Evolutionary conservation across 2,113 vertebrate species (phyloP).

Genomic region (Cinclus mexicanus): DNA sequence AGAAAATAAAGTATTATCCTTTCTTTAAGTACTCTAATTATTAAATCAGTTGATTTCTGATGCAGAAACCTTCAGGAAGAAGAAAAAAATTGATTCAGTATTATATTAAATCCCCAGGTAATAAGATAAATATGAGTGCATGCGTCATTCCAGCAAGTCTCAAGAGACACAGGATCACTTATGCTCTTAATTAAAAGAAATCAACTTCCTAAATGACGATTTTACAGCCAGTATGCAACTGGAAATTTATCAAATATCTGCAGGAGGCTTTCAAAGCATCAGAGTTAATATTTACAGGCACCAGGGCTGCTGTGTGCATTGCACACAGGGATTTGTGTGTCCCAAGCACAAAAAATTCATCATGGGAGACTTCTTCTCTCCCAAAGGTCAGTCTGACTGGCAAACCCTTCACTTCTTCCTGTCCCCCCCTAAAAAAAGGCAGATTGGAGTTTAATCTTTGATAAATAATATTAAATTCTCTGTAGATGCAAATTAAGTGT

Average conservation of each 20-base stretch:
- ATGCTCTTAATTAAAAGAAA: not conserved
- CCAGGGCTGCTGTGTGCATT: not conserved
- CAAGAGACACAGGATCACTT: not conserved
- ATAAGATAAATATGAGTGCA: not conserved
- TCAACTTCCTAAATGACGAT: not conserved
- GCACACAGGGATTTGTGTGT: fast-evolving
- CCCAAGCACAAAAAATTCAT: not conserved
- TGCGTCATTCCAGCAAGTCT: not conserved
- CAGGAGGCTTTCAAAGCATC: not conserved
- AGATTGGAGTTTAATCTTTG: not conserved
- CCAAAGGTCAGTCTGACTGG: not conserved
- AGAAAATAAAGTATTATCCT: not conserved
- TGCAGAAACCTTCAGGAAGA: not conserved
- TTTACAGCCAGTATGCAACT: not conserved
- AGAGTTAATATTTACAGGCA: not conserved
- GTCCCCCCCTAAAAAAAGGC: not conserved
- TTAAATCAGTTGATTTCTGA: not conserved
- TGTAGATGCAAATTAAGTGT: not conserved
- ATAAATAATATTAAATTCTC: not conserved
- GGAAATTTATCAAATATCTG: not conserved
- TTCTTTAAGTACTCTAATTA: not conserved
- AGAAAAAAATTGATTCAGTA: not conserved
- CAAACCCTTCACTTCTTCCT: not conserved
- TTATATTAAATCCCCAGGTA: not conserved
- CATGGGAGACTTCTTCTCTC: not conserved